Evolutionary conservation across 2,113 vertebrate genomes (phyloP), one percentile per base, ranked within the genome.

Genomic region (Camelus dromedarius): DNA sequence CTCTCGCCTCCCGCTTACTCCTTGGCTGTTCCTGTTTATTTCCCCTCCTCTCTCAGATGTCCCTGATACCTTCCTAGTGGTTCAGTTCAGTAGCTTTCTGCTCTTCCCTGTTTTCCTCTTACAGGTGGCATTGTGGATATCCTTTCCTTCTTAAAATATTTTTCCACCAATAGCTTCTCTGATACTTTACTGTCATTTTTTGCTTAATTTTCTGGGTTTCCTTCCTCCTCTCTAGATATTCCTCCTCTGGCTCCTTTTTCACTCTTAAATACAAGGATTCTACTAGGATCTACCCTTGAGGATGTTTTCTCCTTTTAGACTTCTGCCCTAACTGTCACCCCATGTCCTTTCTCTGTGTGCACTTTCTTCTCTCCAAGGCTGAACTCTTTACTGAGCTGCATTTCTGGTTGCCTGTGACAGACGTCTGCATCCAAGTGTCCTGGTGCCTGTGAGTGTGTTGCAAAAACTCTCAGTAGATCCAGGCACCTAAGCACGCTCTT

Each of bases 401-500:
- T 75, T 58, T 90, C 8, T 77, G 32, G 38, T 24, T 93, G 4
- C 22, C 60, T 48, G 0, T 28, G 15, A 35, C 2, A 70, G 6
- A 24, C 1, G 28, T 54, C 11, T 56, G 28, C 10, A 24, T 62
- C 6, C 72, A 87, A 3, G 1, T 64, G 20, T 32, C 32, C 12
- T 87, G n/a, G 20, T 52, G 2, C 16, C 38, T 30, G 2, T 32
- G 15, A 42, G 48, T 12, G 20, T 30, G 14, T 35, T 94, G 8
- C 8, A 58, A 82, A 94, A 76, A 2, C 24, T 48, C n/a, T n/a
- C 2, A 4, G 30, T 24, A 26, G 3, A 26, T 50, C 28, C 18
- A 35, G 7, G 18, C 32, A 48, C 3, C 16, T 4, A 30, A 54
- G 22, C 1, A 1, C 22, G 26, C 18, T 46, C 1, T 5, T 50